These are phyloP conservation scores for Tenthredo notha DNA, from an alignment of 2,888 invertebrate species.

Conservation along the genomic window DNA sequence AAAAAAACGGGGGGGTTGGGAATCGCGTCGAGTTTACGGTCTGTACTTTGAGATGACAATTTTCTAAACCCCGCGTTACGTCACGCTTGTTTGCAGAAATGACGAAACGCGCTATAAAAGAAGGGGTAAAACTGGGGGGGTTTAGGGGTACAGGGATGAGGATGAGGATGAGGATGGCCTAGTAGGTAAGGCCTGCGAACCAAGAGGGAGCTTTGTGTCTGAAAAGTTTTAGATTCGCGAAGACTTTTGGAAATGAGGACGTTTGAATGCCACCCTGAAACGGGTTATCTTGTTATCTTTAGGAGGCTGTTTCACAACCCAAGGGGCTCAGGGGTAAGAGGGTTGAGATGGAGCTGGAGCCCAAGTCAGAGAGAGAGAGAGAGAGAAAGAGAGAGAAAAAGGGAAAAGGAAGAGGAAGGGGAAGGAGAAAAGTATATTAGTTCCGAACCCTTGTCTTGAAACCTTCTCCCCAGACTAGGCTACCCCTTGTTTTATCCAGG, in stretches of 20 bases:
- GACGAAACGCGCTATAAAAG: slow-evolving; percentile 49
- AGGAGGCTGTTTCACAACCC: slow-evolving; percentile 64
- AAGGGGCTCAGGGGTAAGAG: slow-evolving; percentile 50
- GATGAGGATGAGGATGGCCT: neutral
- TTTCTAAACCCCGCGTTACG: slow-evolving; percentile 27
- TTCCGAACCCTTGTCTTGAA: slow-evolving; percentile 63
- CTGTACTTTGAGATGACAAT: slow-evolving; percentile 38
- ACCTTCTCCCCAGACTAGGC: slow-evolving; percentile 38
- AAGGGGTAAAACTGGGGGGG: slow-evolving; percentile 18
- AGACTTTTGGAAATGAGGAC: slow-evolving; percentile 71
- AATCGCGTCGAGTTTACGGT: slow-evolving; percentile 42
- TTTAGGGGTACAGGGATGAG: neutral
- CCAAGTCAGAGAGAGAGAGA: slow-evolving; percentile 19
- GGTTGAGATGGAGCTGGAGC: slow-evolving; percentile 36
- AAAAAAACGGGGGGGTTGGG: neutral
- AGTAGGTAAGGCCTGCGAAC: slow-evolving; percentile 54
- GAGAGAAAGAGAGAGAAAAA: neutral
- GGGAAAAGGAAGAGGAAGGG: neutral
- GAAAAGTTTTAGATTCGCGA: slow-evolving; percentile 56
- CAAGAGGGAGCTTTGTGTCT: slow-evolving; percentile 51
- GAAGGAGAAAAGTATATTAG: slow-evolving; percentile 66
- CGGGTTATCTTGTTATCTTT: slow-evolving; percentile 72
- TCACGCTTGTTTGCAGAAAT: slow-evolving; percentile 51
- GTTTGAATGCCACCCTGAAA: slow-evolving; percentile 70
- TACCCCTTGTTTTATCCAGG: slow-evolving; percentile 45